Evolutionary conservation across 2,888 invertebrate genomes (phyloP).

Genomic region (Dryococelus australis): DNA sequence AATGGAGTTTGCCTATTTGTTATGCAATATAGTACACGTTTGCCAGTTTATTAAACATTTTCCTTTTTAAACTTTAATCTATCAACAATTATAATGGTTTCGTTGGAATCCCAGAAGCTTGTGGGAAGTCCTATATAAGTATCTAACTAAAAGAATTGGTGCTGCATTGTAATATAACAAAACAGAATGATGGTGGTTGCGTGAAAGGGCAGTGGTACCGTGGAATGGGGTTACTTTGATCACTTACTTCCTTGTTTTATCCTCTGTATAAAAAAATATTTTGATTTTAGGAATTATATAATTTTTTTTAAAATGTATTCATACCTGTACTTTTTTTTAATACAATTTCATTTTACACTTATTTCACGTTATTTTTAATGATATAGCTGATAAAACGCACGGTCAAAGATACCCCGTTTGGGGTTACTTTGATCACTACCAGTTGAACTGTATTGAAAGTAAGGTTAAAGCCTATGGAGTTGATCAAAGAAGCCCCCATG

Average conservation of each 20-base stretch:
- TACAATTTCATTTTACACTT: not conserved
- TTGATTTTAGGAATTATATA: not conserved
- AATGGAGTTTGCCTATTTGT: no score
- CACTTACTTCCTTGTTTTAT: not conserved
- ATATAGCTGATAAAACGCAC: not conserved
- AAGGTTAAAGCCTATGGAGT: slow-evolving; percentile 16
- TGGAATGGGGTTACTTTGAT: slow-evolving; percentile 10
- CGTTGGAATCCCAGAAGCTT: no score
- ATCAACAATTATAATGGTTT: no score
- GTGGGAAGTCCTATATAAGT: no score
- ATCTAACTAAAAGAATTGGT: no score
- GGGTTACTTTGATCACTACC: not conserved
- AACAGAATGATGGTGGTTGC: no score
- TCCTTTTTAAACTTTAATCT: no score
- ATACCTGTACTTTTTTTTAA: no score
- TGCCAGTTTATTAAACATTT: no score
- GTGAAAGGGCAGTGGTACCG: not conserved
- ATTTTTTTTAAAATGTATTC: not conserved
- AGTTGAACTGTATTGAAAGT: not conserved
- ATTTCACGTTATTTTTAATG: not conserved
- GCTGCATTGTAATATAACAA: no score
- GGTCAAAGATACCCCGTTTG: not conserved
- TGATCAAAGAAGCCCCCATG: not conserved
- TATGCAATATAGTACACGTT: no score
- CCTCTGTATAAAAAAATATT: not conserved